Conservation (phyloP, 2,888 invertebrate genomes). For the Synergus gifuensis region DNA sequence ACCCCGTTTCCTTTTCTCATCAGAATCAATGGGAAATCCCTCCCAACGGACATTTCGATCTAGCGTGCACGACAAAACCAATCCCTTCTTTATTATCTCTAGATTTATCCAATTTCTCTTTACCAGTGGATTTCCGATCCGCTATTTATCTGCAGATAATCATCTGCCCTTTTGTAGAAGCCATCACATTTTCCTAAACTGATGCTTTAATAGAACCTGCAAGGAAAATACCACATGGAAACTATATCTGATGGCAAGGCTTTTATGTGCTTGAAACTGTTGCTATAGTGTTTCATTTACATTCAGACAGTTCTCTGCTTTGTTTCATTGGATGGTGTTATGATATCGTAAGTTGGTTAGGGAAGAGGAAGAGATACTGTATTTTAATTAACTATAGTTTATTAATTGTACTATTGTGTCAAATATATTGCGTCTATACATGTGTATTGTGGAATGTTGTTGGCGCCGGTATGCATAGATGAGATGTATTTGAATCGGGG, state of each 20-base stretch:
- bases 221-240: constrained; percentile 25
- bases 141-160: constrained; percentile 9
- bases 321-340: constrained; percentile 36
- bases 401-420: constrained; percentile 27
- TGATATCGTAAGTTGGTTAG: constrained; percentile 38
- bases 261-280: constrained; percentile 17
- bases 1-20: constrained; percentile 30
- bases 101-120: constrained; percentile 55
- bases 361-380: constrained; percentile 19
- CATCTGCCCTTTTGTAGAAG: background rate
- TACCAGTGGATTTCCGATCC: constrained; percentile 56
- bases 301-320: constrained; percentile 34
- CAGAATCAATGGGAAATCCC: constrained; percentile 30
- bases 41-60: constrained; percentile 19
- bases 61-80: constrained; percentile 51
- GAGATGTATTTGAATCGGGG: background rate
- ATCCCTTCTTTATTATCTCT: constrained; percentile 57
- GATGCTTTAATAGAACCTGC: constrained; percentile 15
- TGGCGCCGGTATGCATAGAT: background rate
- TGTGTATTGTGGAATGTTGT: background rate
- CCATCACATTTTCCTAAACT: constrained; percentile 3
- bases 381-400: constrained; percentile 33
- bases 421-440: constrained; percentile 8
- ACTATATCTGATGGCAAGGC: constrained; percentile 31
- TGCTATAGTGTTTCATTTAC: constrained; percentile 32